A percentile compares a stretch with the other conserved stretches of the same genome.
phyloP scores from a whole-genome alignment of 2,888 invertebrate species.

The Ptychoptera albimana region DNA sequence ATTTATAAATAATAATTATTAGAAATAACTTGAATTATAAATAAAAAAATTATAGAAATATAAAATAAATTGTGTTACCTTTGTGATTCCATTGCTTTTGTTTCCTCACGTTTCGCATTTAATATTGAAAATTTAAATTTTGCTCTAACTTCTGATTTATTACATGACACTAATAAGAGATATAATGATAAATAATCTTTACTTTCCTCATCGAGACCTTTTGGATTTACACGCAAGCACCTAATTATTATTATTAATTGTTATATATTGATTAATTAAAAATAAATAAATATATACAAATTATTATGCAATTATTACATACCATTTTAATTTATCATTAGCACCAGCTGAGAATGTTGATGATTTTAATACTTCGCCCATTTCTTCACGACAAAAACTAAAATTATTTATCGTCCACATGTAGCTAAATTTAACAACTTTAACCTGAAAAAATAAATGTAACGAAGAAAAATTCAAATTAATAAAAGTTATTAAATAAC shows the following conservation, averaged over 20 bases:
- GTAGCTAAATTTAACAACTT: constrained; percentile 99
- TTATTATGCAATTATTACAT: constrained; percentile 16
- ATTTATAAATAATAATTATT: not conserved
- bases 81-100: constrained; percentile 97
- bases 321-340: constrained; percentile 99
- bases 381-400: constrained; percentile 99
- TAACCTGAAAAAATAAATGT: constrained; percentile 65
- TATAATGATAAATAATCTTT: constrained; percentile 99
- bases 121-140: constrained; percentile 99
- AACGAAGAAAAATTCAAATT: constrained; percentile 9
- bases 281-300: not conserved
- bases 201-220: constrained; percentile 99
- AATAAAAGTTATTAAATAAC: not conserved
- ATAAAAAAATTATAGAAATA: not conserved
- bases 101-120: constrained; percentile 99
- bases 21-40: constrained; percentile 1
- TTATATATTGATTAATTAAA: not conserved
- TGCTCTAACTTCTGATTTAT: constrained; percentile 99
- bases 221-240: constrained; percentile 98
- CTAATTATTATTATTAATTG: constrained; percentile 26
- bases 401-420: constrained; percentile 99
- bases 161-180: constrained; percentile 96
- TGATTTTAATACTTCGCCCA: constrained; percentile 99
- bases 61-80: constrained; percentile 18
- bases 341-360: constrained; percentile 99